These are phyloP conservation scores for Griposia aprilina DNA, from an alignment of 2,888 invertebrate genomes.

Conservation along the genomic window DNA sequence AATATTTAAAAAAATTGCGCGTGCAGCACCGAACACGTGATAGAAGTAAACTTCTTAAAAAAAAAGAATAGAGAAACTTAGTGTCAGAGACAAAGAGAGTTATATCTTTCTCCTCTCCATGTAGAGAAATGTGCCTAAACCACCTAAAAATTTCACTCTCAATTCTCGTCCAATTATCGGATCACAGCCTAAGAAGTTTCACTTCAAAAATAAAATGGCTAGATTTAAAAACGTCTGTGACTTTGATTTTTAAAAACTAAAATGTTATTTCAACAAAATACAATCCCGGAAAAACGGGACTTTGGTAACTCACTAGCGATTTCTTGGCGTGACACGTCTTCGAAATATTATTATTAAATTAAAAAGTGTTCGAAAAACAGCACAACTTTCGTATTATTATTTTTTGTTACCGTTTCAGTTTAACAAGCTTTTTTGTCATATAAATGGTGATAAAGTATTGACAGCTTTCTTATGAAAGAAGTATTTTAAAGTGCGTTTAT, in stretches of 20 bases:
- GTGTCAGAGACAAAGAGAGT: not conserved
- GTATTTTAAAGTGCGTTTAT: too few species aligned
- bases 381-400: conserved; percentile 10
- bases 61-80: not conserved
- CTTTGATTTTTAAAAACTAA: not conserved
- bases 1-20: not conserved
- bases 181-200: not conserved
- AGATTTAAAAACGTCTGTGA: not conserved
- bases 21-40: not conserved
- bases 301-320: conserved; percentile 5
- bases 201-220: not conserved
- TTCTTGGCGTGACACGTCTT: conserved; percentile 13
- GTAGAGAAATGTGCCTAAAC: not conserved
- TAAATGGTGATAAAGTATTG: too few species aligned
- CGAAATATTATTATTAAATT: conserved; percentile 39
- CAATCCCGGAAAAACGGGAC: not conserved
- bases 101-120: not conserved
- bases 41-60: not conserved
- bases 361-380: conserved; percentile 23
- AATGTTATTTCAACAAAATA: not conserved
- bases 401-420: conserved; percentile 15
- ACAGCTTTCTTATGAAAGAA: too few species aligned
- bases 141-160: not conserved
- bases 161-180: not conserved
- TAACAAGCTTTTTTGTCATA: not conserved